These are phyloP conservation scores for Oxystoma pomonae DNA, from an alignment of 2,888 invertebrate genomes.

Conservation along the genomic window DNA sequence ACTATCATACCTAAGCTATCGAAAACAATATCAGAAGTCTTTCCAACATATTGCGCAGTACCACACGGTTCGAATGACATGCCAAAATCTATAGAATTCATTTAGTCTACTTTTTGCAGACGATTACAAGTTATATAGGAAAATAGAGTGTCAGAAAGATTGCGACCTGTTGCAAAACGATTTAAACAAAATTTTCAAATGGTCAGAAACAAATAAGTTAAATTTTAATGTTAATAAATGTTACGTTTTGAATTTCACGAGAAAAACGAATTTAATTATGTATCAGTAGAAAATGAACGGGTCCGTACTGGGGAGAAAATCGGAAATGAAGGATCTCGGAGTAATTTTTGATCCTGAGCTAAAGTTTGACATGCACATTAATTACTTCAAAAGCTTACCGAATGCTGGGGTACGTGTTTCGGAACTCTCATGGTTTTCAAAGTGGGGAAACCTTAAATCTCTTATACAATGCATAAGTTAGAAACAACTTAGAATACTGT, in stretches of 20 bases:
- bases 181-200: background rate
- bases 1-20: too few species aligned
- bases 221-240: conserved; percentile 1
- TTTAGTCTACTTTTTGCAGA: conserved; percentile 2
- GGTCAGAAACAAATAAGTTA: background rate
- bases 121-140: background rate
- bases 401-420: background rate
- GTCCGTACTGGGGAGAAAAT: background rate
- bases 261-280: background rate
- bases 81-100: background rate
- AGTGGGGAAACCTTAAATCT: background rate
- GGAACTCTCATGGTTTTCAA: conserved; percentile 1
- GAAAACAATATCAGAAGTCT: too few species aligned
- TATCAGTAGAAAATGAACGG: background rate
- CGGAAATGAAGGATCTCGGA: background rate
- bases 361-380: conserved; percentile 1
- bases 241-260: background rate
- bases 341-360: conserved; percentile 2
- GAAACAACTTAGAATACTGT: too few species aligned
- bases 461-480: background rate
- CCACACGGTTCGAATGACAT: too few species aligned
- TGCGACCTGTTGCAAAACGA: background rate
- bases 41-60: too few species aligned
- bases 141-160: background rate
- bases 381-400: background rate